These are phyloP conservation scores for Ashinkailepas kermadecensis DNA, from an alignment of 2,888 invertebrate species.

Conservation along the genomic window DNA sequence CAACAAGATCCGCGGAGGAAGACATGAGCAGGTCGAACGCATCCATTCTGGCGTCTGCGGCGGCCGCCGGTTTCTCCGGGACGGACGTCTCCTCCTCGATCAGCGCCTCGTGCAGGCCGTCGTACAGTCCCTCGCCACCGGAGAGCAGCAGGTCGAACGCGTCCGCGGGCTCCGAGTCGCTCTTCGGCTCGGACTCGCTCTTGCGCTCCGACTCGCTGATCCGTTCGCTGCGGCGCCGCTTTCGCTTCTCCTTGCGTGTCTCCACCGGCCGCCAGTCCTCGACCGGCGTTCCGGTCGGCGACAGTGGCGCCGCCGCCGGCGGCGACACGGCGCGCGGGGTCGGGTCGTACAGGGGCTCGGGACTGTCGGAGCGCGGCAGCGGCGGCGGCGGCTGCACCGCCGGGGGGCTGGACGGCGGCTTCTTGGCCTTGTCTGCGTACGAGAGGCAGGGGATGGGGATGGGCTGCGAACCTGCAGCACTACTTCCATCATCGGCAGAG, in stretches of 20 bases:
- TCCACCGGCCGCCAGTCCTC: conserved; percentile 2
- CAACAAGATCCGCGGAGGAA: neutral
- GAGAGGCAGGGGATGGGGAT: neutral
- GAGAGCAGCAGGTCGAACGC: conserved; percentile 8
- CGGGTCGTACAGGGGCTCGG: conserved; percentile 6
- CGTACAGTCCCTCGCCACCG: neutral
- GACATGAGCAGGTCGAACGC: conserved; percentile 12
- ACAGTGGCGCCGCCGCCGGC: neutral
- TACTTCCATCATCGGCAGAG: neutral
- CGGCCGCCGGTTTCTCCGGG: neutral
- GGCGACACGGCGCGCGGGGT: neutral
- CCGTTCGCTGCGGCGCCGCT: neutral
- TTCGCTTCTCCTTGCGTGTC: neutral
- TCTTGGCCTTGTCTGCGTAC: neutral
- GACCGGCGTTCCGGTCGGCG: neutral
- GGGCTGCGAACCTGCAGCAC: neutral
- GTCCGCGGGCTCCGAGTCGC: neutral
- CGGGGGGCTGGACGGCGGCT: neutral
- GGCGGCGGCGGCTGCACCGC: neutral
- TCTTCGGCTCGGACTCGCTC: neutral
- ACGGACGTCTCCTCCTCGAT: neutral
- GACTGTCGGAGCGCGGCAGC: neutral
- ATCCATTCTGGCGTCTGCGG: neutral
- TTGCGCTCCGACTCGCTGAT: conserved; percentile 8
- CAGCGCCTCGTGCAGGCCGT: neutral